Evolutionary conservation across 2,113 vertebrate species (phyloP), one percentile per base, ranked within the genome.

Genomic region (Gymnobelideus leadbeateri): DNA sequence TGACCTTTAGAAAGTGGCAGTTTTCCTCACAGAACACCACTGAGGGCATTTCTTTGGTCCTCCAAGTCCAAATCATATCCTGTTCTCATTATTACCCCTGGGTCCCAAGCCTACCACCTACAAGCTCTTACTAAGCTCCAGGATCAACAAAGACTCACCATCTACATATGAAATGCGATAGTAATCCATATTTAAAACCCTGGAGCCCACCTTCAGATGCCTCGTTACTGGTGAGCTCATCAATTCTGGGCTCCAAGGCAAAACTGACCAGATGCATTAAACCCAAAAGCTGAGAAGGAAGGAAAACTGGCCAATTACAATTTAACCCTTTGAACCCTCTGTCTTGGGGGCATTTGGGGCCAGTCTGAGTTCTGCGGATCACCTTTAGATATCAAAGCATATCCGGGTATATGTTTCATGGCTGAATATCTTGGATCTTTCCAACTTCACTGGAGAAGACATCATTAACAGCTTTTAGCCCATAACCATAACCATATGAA

Each of bases 151-250:
- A 96, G 92, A 90, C 9, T 96, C 96, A 96, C 47, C 90, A 3
- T 54, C 90, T 51, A 25, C 90, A 95, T 96, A 92, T 46, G 23
- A 96, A 96, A 96, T 37, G 49, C n/a, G 28, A 55, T 89, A 28
- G 51, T 50, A 94, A 96, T 93, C 93, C 47, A 94, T 96, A 96
- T 91, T 96, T 89, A 95, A 96, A 91, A 96, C 92, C 52, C 92
- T 47, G 96, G 93, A 96, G 89, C 90, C 91, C 95, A 95, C 89
- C 91, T 97, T 95, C 57, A 97, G 96, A 96, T 96, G 89, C 24
- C 55, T 93, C 57, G 68, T 97, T 94, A 94, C 92, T 53, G 6
- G 92, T 89, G 96, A 97, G 93, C 84, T 92, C 57, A 94, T 93
- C 93, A 94, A n/a, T n/a, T 49, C 89, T 16, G 61, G 47, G 95